Conservation (phyloP, 2,888 invertebrate species). For the Brassicogethes aeneus region DNA sequence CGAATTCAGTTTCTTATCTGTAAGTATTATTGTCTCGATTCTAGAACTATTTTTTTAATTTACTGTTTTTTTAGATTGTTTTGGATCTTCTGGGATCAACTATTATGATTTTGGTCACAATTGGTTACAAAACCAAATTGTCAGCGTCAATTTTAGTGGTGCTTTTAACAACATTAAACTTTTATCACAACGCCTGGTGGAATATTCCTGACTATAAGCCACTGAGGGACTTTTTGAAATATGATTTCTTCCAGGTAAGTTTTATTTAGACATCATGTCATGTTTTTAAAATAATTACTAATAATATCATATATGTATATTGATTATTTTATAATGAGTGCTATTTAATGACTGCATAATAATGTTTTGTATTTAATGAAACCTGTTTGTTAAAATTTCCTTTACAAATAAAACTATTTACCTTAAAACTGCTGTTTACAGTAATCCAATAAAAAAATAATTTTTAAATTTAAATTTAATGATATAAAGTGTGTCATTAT, state of each 20-base stretch:
- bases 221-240: slow-evolving; percentile 97
- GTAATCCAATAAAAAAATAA: too few species aligned
- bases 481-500: too few species aligned
- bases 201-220: slow-evolving; percentile 89
- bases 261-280: too few species aligned
- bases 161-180: slow-evolving; percentile 80
- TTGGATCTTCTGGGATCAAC: slow-evolving; percentile 90
- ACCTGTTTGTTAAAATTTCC: too few species aligned
- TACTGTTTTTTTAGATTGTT: slow-evolving; percentile 55
- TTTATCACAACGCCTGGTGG: slow-evolving; percentile 99
- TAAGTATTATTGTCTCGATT: slow-evolving; percentile 32
- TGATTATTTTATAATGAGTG: slow-evolving; percentile 1
- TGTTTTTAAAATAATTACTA: slow-evolving; percentile 3
- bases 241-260: slow-evolving; percentile 98
- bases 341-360: not conserved
- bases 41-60: slow-evolving; percentile 6
- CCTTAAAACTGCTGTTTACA: too few species aligned
- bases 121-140: slow-evolving; percentile 98
- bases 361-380: slow-evolving; percentile 5
- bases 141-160: slow-evolving; percentile 90
- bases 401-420: too few species aligned
- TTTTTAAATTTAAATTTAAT: too few species aligned
- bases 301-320: too few species aligned
- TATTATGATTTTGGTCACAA: slow-evolving; percentile 90
- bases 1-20: slow-evolving; percentile 83